These are phyloP conservation scores for Paramormyrops hopkinsi DNA, from an alignment of 2,797 vertebrate genomes.

Conservation along the genomic window DNA sequence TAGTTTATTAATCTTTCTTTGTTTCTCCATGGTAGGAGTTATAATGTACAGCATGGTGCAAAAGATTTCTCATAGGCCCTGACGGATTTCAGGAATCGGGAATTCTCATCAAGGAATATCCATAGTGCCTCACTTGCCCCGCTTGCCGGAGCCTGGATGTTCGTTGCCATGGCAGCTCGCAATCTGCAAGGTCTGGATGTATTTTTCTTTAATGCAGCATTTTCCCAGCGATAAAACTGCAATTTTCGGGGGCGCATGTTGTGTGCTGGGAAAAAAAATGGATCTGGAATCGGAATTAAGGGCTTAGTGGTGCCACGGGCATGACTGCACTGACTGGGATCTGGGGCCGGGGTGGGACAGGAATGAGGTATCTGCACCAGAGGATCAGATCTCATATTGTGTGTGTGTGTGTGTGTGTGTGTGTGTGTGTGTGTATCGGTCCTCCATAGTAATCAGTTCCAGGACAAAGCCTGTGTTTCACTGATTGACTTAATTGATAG, in stretches of 20 bases:
- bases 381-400: neutral
- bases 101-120: neutral
- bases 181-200: neutral
- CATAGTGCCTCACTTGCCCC: neutral
- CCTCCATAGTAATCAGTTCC: neutral
- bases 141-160: neutral
- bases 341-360: neutral
- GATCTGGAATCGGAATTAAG: neutral
- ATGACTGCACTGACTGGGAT: neutral
- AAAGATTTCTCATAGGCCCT: neutral
- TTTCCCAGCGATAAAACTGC: neutral
- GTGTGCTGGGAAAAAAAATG: neutral
- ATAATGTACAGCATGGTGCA: neutral
- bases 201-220: neutral
- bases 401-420: neutral
- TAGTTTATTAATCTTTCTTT: neutral
- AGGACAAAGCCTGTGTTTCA: neutral
- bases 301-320: neutral
- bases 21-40: neutral
- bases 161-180: neutral
- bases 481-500: neutral
- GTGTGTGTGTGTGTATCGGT: neutral
- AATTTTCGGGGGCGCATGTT: neutral
- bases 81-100: neutral
- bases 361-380: neutral